These are phyloP conservation scores for Drosophila nr. fundita DNA, from an alignment of 2,888 invertebrate genomes.

Conservation along the genomic window DNA sequence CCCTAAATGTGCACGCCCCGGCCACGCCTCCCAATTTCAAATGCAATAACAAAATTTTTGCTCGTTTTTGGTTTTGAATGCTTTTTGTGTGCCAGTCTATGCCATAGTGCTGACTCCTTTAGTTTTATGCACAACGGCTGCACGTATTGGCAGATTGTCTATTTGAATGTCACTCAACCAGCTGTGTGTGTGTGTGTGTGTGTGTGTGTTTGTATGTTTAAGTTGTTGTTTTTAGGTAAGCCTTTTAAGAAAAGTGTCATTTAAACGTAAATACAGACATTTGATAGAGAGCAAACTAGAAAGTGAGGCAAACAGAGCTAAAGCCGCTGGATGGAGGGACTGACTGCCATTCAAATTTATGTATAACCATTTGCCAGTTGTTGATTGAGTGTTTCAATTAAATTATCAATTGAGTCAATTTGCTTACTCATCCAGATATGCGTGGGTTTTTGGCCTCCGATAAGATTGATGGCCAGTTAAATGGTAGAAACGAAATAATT, in stretches of 20 bases:
- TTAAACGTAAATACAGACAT: slow-evolving; percentile 80
- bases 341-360: slow-evolving; percentile 63
- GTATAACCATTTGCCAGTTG: slow-evolving; percentile 70
- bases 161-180: slow-evolving; percentile 74
- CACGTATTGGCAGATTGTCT: slow-evolving; percentile 77
- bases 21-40: slow-evolving; percentile 75
- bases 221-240: slow-evolving; percentile 56
- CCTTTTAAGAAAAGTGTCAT: slow-evolving; percentile 79
- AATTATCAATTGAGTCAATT: slow-evolving; percentile 76
- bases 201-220: slow-evolving; percentile 14
- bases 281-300: slow-evolving; percentile 46
- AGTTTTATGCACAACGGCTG: slow-evolving; percentile 77
- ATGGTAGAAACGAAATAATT: slow-evolving; percentile 55
- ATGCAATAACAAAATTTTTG: slow-evolving; percentile 76
- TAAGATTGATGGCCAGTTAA: slow-evolving; percentile 54
- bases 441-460: slow-evolving; percentile 19
- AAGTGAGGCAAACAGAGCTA: neutral
- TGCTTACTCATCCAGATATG: slow-evolving; percentile 46
- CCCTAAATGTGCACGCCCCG: slow-evolving; percentile 60
- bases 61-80: slow-evolving; percentile 69
- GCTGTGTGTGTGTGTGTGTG: slow-evolving; percentile 23
- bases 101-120: slow-evolving; percentile 71
- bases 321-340: slow-evolving; percentile 1
- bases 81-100: slow-evolving; percentile 21
- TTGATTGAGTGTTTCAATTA: slow-evolving; percentile 76